Conservation (phyloP, 2,113 vertebrate genomes). For the Setophaga coronata region DNA sequence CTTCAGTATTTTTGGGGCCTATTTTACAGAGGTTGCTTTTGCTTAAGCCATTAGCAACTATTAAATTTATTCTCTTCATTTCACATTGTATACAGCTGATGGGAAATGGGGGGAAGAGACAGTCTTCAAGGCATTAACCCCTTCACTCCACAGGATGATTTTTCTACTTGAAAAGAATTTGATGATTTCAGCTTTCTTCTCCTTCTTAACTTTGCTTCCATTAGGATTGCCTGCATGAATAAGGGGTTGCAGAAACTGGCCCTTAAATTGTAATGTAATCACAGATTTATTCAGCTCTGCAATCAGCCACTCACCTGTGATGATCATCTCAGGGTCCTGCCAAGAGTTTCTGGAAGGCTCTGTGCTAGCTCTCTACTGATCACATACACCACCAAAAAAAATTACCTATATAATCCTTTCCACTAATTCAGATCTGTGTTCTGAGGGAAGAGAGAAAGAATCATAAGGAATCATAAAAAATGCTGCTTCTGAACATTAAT, state of each 20-base stretch:
- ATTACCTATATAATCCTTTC: background rate
- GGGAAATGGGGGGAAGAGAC: background rate
- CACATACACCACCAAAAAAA: background rate
- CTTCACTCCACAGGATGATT: conserved; percentile 25
- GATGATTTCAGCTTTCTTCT: conserved; percentile 35
- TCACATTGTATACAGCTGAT: conserved; percentile 24
- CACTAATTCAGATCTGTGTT: background rate
- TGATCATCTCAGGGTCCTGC: conserved; percentile 38
- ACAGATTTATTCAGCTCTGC: conserved; percentile 59
- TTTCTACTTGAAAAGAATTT: conserved; percentile 58
- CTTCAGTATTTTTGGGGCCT: background rate
- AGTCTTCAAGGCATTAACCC: conserved; percentile 50
- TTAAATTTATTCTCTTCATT: conserved; percentile 66
- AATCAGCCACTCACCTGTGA: conserved; percentile 46
- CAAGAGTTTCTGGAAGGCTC: conserved; percentile 51
- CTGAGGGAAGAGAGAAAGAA: background rate
- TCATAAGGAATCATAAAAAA: background rate
- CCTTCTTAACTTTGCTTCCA: background rate
- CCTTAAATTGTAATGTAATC: conserved; percentile 64
- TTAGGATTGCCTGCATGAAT: conserved; percentile 9
- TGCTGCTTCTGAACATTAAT: background rate
- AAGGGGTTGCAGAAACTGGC: conserved; percentile 11
- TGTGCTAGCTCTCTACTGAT: background rate
- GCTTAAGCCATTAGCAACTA: conserved; percentile 66
- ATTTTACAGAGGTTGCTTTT: conserved; percentile 22